Base-by-base conservation (phyloP, 2,888 invertebrate genomes). In the Minunthozetes semirufus region DNA sequence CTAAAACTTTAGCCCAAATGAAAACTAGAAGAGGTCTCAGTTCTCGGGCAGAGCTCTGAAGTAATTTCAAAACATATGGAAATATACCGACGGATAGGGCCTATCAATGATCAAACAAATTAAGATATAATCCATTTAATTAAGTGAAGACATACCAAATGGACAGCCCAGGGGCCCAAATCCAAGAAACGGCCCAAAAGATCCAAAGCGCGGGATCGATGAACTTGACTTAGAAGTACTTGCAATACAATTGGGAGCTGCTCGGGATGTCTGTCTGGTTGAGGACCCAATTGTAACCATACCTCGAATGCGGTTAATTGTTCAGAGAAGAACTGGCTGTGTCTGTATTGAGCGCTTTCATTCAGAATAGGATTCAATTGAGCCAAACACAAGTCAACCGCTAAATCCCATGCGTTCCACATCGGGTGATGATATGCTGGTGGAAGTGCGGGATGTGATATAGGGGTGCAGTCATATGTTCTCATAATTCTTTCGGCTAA, bases 1-100 rank as follows among this genome's bases (percentile, higher is more conserved):
- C 95, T 76, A 99, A 86, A 80, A 99, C 96, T 85, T 97, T 96
- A 22, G 99, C 96, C 99, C 99, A 99, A 80, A 99, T 97, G 83
- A 96, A 97, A 63, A 98, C 95, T 80, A 99, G 87, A 76, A 95
- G 87, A 9, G 95, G 92, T 76, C 96, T 87, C 79, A 99, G 85
- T 83, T 99, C 98, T 80, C 89, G 88, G 3, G 95, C 95, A 78
- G 92, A 91, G 80, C 95, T 95, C 85, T 99, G 98, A 80, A 99
- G 86, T 80, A 99, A 85, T 84, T 97, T 97, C 74, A 99, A 87
- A 80, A 99, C 96, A 84, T 99, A 99, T 0, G 99, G 99, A 84
- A 98, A 99, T 82, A 99, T 98, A 79, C 99, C 98, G 66, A 99
- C 99, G 74, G 92, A 92, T 29, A 99, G 87, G 73, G 97, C 96